Base-by-base conservation (phyloP, 2,797 vertebrate species). In the Pelochelys cantorii region DNA sequence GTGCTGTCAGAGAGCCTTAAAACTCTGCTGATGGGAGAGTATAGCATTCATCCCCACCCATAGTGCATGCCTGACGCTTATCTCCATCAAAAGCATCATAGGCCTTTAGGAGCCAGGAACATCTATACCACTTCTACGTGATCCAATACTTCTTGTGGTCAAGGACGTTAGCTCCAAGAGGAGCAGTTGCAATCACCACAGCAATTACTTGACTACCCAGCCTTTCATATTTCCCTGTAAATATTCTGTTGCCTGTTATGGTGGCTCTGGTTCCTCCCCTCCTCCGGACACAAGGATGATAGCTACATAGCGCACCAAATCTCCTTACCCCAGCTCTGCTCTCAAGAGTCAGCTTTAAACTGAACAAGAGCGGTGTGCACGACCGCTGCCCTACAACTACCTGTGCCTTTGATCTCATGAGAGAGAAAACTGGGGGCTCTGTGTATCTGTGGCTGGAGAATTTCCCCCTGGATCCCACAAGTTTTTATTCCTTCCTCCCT, bases 391-490 rank as follows among this genome's bases (percentile, higher is more conserved):
- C 25, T 52, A 27, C 42, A 77, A 52, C 74, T 77, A 13, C 13
- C 42, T 29, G 27, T 48, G 42, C 74, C 68, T 52, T 27, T 15
- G 23, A 75, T 27, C 71, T 48, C 37, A 11, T 83, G 53, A 94
- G n/a, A 88, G 5, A 90, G 71, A 94, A 95, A 96, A 34, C 1
- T n/a, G 0, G 15, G 25, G 31, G 79, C n/a, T 89, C 52, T 92
- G 37, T 85, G 54, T 83, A 48, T 37, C 91, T 54, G 15, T 89
- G 34, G 79, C 92, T 60, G 91, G 65, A 84, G 57, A 87, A 94
- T 55, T 74, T 92, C 1, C 7, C 74, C 48, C 42, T 27, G 31
- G 52, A 91, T 94, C 85, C 92, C 79, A 83, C 0, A 17, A 84
- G 29, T 53, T 89, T 8, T 25, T 65, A 79, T 77, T 75, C 14